phyloP scores from a whole-genome alignment of 53 echinoderm and acorn worm genomes.

The Paelopatides confundens region DNA sequence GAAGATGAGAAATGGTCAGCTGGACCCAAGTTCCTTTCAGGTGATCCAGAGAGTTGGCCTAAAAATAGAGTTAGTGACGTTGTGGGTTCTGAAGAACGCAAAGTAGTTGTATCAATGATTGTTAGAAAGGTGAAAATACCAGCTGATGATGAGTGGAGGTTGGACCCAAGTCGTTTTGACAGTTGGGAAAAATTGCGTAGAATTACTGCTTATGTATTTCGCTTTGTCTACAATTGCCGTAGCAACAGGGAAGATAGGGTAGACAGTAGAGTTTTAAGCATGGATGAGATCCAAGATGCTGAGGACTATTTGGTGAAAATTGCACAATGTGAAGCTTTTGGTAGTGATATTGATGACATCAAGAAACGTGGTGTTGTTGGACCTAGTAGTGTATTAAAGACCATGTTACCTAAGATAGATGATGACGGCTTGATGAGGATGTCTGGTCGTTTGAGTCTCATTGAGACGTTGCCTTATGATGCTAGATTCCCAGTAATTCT shows the following conservation, averaged over 20 bases:
- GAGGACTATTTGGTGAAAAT: not conserved
- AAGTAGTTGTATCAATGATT: slow-evolving; percentile 36
- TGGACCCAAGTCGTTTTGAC: slow-evolving; percentile 15
- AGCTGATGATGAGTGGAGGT: not conserved
- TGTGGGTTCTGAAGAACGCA: not conserved
- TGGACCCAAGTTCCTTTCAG: not conserved
- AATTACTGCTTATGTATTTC: slow-evolving; percentile 1
- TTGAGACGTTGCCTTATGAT: slow-evolving; percentile 47
- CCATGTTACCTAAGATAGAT: slow-evolving; percentile 28
- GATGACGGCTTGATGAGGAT: slow-evolving; percentile 33
- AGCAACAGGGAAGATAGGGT: not conserved
- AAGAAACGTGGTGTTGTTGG: not conserved
- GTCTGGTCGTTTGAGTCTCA: slow-evolving; percentile 42
- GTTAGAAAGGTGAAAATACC: not conserved
- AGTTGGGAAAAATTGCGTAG: slow-evolving; percentile 23
- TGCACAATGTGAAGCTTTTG: slow-evolving; percentile 18
- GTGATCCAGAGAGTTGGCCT: not conserved
- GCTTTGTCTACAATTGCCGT: slow-evolving; percentile 28
- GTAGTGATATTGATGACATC: slow-evolving; percentile 16
- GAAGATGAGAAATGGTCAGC: not conserved
- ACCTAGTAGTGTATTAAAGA: not conserved
- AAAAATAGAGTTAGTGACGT: slow-evolving; percentile 13
- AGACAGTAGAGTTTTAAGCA: not conserved
- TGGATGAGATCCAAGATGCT: not conserved
- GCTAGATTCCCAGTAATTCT: slow-evolving; percentile 15